Conservation (phyloP, 2,888 invertebrate species). For the Alviniconcha strummeri region DNA sequence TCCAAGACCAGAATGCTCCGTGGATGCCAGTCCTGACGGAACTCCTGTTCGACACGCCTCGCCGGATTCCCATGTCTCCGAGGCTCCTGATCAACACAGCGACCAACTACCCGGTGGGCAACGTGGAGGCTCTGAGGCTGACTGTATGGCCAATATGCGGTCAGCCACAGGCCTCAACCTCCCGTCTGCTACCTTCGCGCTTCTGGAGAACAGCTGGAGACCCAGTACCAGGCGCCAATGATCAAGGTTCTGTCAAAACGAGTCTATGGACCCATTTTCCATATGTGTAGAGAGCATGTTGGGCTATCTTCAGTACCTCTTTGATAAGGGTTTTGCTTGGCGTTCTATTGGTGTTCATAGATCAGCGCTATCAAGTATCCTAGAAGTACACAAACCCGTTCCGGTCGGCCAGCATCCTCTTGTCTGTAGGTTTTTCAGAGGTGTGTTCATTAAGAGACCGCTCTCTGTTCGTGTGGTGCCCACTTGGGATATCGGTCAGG, state of each 20-base stretch:
- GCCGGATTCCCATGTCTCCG: not conserved
- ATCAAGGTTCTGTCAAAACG: too few relatives aligned
- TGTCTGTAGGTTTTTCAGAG: not conserved
- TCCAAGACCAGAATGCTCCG: too few relatives aligned
- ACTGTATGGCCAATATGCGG: constrained; percentile 7
- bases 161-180: not conserved
- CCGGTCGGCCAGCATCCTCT: not conserved
- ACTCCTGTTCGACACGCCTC: too few relatives aligned
- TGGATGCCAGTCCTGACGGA: too few relatives aligned
- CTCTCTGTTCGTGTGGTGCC: not conserved
- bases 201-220: too few relatives aligned
- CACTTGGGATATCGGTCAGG: too few relatives aligned
- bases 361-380: not conserved
- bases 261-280: constrained; percentile 3
- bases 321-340: not conserved
- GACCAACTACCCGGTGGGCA: not conserved
- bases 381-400: not conserved
- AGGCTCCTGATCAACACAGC: not conserved
- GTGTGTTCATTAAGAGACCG: not conserved
- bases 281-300: not conserved
- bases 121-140: constrained; percentile 1
- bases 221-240: too few relatives aligned
- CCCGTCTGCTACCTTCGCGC: not conserved
- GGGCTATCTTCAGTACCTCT: too few relatives aligned
- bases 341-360: not conserved